Evolutionary conservation across 2,888 invertebrate species (phyloP), one percentile per base, ranked within the genome.

Genomic region (Selenia dentaria): DNA sequence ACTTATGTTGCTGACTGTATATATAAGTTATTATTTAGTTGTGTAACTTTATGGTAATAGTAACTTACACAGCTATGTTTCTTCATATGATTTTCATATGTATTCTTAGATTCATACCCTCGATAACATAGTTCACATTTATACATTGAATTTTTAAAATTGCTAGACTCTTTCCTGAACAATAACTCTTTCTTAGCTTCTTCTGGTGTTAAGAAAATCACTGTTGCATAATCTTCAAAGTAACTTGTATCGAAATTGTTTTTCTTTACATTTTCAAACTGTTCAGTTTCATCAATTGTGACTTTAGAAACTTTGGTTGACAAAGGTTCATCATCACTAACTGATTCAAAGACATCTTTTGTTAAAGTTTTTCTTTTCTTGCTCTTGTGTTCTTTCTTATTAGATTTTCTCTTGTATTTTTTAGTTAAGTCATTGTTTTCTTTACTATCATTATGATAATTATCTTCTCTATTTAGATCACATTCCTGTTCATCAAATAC

Each of bases 61-160:
- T 1, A 8, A 22, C 72, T 63, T 51, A 75, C 76, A 42, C 34
- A 13, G 41, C 61, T 68, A 52, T 75, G 75, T 50, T 66, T 74
- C 18, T 70, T 72, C 56, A 58, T 61, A 46, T 75, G 76, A 53
- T 74, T 74, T 0, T 71, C 63, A 57, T 57, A 75, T 9, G 75
- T 60, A 3, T 44, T 14, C 33, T 67, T 58, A 1, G 51, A 56
- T 47, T 66, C 67, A 54, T 57, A 76, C 0, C 73, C 76, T 56
- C 69, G 64, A 27, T 54, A 76, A 22, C 75, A 76, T 20, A 68
- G 48, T n/a, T 67, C 60, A 58, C 75, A 76, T 49, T 74, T 76
- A 16, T 57, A 73, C 0, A 54, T 53, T 6, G 65, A 63, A n/a
- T 52, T 59, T 24, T 62, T 67, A 26, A 71, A 76, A 50, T 76